Evolutionary conservation across 2,888 invertebrate genomes (phyloP), one percentile per base, ranked within the genome.

Genomic region (Odiellus spinosus): DNA sequence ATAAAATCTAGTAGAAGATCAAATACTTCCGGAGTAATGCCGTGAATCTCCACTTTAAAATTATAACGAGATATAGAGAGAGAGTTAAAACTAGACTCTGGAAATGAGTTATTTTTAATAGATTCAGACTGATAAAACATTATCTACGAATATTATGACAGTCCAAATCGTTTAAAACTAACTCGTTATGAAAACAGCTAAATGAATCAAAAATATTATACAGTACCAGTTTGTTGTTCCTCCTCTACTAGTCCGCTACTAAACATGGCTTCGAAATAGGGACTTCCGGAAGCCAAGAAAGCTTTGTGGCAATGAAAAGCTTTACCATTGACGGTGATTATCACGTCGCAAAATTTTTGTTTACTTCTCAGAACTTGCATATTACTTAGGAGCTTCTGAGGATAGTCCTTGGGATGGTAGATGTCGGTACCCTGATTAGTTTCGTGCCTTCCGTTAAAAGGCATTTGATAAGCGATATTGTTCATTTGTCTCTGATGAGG

Each of bases 241-340:
- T 46, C 42, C 44, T 52, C 52, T 14, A 17, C 39, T 20, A 52
- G 40, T 33, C 46, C 46, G 35, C 45, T 44, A 3, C 43, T 40
- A 36, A 53, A 53, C 34, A 64, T 53, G 5, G 58, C 61, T 40
- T 85, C 80, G 67, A 90, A 90, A 66, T 90, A 90, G 48, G 82
- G 81, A 68, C 87, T 85, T 54, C 84, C 81, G 5, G 88, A 84
- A 56, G 86, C 82, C 51, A 91, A 68, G 11, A 90, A 79, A n/a
- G 82, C 81, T 56, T 82, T 73, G 64, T 90, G 90, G 46, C 83
- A 87, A 75, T 80, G 64, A 51, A 81, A 74, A 54, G 70, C 71
- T 48, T 74, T 76, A 45, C 76, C 76, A 41, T 80, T 82, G 40
- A 81, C 81, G 59, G 80, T 73, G 51, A 87, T 75, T 62, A 83